Base-by-base conservation (phyloP, 2,113 vertebrate genomes). In the Semnornis frantzii region DNA sequence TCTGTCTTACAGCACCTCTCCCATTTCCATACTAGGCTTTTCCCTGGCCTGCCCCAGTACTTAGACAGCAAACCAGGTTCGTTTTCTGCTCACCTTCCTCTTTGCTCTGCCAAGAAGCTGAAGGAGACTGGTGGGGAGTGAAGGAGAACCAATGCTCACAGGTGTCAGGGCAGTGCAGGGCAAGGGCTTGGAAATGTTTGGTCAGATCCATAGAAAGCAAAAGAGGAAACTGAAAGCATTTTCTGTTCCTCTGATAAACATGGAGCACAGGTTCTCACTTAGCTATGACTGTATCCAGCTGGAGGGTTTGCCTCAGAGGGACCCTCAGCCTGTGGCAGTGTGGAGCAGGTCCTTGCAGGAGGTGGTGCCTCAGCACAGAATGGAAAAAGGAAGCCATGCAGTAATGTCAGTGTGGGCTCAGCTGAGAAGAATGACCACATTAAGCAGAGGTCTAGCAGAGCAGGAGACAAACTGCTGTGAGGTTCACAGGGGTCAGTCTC, bases 401-500 rank as follows among this genome's bases (percentile, higher is more conserved):
- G 33, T 39, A 55, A 17, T 68, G 69, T 76, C 92, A 73, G 48
- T 6, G 21, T 25, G 34, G 66, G 30, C 90, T 94, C 79, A 52
- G 39, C 86, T 37, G 88, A 95, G 93, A 96, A 90, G 75, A 90
- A 92, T 50, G 68, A 89, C 48, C 39, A 33, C n/a, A 48, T 93
- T 85, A 93, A 81, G 76, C 92, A 94, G 85, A 95, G 92, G 89
- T 89, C 92, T 90, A 85, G 84, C 80, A 72, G 54, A 65, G 55
- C 46, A 57, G 24, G 82, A 95, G 89, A 96, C 73, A 85, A 96
- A 95, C 57, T 75, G 74, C 82, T 55, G n/a, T 2, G 11, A 58
- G 59, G 58, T 62, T 92, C 85, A 46, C 33, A 33, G 68, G 28
- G 87, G 85, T 87, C 71, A 78, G 58, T 52, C 46, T 31, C 55